Conservation (phyloP, 2,797 vertebrate genomes). For the Aldrovandia affinis region DNA sequence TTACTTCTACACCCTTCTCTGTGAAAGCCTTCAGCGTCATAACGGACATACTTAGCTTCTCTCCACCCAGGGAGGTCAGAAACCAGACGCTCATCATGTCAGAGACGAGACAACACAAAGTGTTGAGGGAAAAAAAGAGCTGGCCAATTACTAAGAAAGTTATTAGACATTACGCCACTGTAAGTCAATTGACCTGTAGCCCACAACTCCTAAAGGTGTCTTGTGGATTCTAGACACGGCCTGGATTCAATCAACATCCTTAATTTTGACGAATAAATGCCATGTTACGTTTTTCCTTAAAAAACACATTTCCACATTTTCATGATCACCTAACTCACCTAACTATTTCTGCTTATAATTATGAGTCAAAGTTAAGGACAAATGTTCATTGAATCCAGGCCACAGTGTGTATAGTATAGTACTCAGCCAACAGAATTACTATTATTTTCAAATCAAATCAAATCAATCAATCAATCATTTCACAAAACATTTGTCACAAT, state of each 20-base stretch:
- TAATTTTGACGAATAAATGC: neutral
- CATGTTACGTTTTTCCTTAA: neutral
- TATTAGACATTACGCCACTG: neutral
- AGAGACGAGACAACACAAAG: neutral
- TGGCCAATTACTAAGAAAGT: conserved; percentile 11
- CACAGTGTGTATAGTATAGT: too few relatives aligned
- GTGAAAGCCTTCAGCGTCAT: neutral
- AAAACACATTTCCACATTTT: neutral
- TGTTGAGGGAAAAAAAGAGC: conserved; percentile 3
- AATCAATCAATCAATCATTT: too few relatives aligned
- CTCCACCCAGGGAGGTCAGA: conserved; percentile 24
- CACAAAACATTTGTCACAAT: too few relatives aligned
- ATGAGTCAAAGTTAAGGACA: neutral
- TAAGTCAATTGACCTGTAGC: neutral
- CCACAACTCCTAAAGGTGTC: neutral
- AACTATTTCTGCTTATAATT: neutral
- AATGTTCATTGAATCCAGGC: neutral
- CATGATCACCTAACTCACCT: neutral
- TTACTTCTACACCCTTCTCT: neutral
- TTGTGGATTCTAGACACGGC: neutral
- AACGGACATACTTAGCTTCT: conserved; percentile 8
- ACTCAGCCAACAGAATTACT: too few relatives aligned
- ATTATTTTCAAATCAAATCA: too few relatives aligned
- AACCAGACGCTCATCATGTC: conserved; percentile 21
- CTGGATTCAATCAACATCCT: neutral